Conservation (phyloP, 2,113 vertebrate species). For the Calonectris borealis region DNA sequence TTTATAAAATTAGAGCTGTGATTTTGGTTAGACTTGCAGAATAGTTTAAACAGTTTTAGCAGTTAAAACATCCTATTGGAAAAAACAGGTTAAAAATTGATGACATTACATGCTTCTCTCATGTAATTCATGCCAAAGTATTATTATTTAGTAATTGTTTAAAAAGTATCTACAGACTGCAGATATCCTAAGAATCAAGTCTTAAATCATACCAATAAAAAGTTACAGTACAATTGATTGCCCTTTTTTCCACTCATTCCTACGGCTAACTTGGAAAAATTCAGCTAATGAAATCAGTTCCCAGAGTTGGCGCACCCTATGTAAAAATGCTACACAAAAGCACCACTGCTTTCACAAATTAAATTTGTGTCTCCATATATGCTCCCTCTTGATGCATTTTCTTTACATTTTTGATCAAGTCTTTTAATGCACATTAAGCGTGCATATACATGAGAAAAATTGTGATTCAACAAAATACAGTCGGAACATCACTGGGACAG, state of each 20-base stretch:
- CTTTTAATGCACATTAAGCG: neutral
- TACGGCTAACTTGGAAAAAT: neutral
- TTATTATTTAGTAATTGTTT: neutral
- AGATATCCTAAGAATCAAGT: neutral
- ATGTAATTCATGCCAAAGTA: neutral
- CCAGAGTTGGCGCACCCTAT: rapidly evolving
- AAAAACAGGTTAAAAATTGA: neutral
- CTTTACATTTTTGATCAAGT: neutral
- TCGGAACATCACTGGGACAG: neutral
- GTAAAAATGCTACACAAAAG: neutral
- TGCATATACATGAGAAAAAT: neutral
- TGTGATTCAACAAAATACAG: neutral
- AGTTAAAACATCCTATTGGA: neutral
- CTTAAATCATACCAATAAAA: neutral
- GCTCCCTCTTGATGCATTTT: neutral
- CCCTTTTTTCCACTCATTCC: neutral
- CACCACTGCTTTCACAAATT: neutral
- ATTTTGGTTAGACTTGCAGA: neutral
- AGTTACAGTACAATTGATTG: neutral
- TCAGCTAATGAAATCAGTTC: neutral
- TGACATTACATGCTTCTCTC: neutral
- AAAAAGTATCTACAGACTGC: neutral
- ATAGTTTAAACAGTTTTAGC: neutral
- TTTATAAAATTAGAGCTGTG: neutral
- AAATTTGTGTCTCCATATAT: neutral